Percentiles rank a stretch among this genome's conserved stretches.
Conservation (phyloP, 1,140 invertebrate species). For the Hyphantria cunea region DNA sequence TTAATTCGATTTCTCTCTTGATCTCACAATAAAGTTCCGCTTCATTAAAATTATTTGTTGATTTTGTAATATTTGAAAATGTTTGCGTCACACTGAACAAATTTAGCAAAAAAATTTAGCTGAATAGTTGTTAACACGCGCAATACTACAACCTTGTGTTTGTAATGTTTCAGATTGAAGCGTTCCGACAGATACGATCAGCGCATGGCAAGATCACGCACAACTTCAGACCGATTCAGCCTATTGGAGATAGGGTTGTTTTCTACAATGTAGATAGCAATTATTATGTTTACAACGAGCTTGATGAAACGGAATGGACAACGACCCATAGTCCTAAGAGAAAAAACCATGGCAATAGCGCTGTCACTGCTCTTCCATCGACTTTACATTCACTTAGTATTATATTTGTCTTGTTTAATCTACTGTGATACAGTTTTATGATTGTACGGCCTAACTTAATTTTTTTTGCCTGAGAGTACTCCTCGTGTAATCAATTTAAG, state of each 20-base stretch:
- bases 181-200: slow-evolving; percentile 87
- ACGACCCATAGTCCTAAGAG: slow-evolving; percentile 35
- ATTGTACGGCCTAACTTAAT: too few relatives aligned
- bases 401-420: slow-evolving; percentile 2
- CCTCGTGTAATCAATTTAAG: too few relatives aligned
- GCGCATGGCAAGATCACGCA: slow-evolving; percentile 86
- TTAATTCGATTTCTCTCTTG: neutral
- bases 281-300: slow-evolving; percentile 71
- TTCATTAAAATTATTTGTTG: neutral
- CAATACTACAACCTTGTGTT: neutral
- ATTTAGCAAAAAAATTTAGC: neutral
- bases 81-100: neutral
- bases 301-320: slow-evolving; percentile 55
- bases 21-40: neutral
- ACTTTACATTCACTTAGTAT: slow-evolving; percentile 6
- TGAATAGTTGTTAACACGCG: neutral
- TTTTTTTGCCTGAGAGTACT: too few relatives aligned
- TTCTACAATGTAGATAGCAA: slow-evolving; percentile 81
- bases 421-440: slow-evolving; percentile 5
- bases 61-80: slow-evolving; percentile 2
- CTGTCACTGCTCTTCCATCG: slow-evolving; percentile 6
- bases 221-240: slow-evolving; percentile 90
- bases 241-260: slow-evolving; percentile 85
- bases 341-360: slow-evolving; percentile 42
- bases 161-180: slow-evolving; percentile 83